A percentile compares a stretch with the other conserved stretches of the same genome.
phyloP scores from a whole-genome alignment of 2,797 vertebrate species.

The Hozukius guyotensis region DNA sequence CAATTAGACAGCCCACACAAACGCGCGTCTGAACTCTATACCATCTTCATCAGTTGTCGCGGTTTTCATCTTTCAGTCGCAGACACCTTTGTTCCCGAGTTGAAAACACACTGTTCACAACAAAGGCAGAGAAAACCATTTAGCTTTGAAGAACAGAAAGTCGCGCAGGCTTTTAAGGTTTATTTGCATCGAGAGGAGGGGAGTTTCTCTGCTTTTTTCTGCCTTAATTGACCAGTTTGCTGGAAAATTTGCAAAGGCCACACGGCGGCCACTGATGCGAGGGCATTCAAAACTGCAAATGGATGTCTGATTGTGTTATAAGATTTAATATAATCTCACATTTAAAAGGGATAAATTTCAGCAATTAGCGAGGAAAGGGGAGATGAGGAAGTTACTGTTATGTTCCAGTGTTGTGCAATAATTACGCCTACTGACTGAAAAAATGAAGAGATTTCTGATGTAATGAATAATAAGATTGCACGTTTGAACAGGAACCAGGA shows the following conservation, averaged over 20 bases:
- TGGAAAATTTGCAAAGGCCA: conserved; percentile 50
- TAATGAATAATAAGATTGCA: not conserved
- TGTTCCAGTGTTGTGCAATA: conserved; percentile 17
- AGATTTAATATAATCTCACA: conserved; percentile 31
- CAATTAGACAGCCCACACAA: conserved; percentile 76
- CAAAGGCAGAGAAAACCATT: conserved; percentile 71
- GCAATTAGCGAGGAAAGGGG: conserved; percentile 21
- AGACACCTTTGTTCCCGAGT: conserved; percentile 74
- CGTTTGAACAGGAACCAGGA: conserved; percentile 17
- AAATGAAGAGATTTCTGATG: conserved; percentile 16
- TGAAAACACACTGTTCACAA: conserved; percentile 75
- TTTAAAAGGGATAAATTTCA: conserved; percentile 11
- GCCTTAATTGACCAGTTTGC: conserved; percentile 67
- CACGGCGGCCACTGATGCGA: conserved; percentile 30
- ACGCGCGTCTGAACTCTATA: conserved; percentile 65
- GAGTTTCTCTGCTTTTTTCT: conserved; percentile 48
- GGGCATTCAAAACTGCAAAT: conserved; percentile 40
- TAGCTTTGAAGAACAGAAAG: conserved; percentile 75
- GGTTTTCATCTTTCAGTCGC: conserved; percentile 64
- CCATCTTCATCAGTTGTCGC: conserved; percentile 70
- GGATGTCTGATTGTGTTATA: conserved; percentile 13
- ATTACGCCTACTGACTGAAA: conserved; percentile 2
- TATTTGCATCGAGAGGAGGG: conserved; percentile 72
- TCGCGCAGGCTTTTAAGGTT: conserved; percentile 69
- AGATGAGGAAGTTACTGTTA: not conserved